Conservation (phyloP, 2,797 vertebrate species). For the Argya squamiceps region DNA sequence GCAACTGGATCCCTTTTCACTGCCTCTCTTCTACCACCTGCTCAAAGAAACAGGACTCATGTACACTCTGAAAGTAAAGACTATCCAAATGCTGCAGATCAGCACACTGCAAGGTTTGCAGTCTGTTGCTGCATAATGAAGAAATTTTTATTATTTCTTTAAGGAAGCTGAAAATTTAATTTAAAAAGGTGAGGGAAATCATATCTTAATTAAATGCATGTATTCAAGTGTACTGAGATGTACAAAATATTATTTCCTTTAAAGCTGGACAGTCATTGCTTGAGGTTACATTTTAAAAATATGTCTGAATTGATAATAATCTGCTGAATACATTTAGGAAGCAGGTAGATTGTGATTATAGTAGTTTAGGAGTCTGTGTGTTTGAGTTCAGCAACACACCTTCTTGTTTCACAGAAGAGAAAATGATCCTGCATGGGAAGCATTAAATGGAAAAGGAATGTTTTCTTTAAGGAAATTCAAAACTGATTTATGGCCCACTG, state of each 20-base stretch:
- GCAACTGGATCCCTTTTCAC: not conserved
- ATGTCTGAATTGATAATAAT: constrained; percentile 40
- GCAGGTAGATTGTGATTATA: not conserved
- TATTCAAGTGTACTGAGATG: not conserved
- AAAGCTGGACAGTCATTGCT: not conserved
- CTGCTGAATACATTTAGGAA: constrained; percentile 24
- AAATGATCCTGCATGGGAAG: constrained; percentile 11
- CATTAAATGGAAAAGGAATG: constrained; percentile 32
- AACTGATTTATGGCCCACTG: constrained; percentile 49
- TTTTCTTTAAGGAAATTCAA: constrained; percentile 56
- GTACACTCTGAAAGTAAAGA: not conserved
- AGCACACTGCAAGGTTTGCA: not conserved
- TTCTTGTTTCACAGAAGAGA: not conserved
- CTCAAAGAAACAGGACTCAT: not conserved
- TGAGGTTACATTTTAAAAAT: not conserved
- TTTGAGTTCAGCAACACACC: not conserved
- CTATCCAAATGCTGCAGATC: not conserved
- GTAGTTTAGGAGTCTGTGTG: not conserved
- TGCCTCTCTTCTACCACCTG: not conserved
- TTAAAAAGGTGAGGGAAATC: not conserved
- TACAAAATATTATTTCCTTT: not conserved
- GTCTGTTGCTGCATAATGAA: not conserved
- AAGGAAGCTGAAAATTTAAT: not conserved
- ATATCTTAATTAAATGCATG: not conserved
- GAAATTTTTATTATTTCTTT: not conserved